These are phyloP conservation scores for Seriola quinqueradiata DNA, from an alignment of 2,113 vertebrate species.

Conservation along the genomic window DNA sequence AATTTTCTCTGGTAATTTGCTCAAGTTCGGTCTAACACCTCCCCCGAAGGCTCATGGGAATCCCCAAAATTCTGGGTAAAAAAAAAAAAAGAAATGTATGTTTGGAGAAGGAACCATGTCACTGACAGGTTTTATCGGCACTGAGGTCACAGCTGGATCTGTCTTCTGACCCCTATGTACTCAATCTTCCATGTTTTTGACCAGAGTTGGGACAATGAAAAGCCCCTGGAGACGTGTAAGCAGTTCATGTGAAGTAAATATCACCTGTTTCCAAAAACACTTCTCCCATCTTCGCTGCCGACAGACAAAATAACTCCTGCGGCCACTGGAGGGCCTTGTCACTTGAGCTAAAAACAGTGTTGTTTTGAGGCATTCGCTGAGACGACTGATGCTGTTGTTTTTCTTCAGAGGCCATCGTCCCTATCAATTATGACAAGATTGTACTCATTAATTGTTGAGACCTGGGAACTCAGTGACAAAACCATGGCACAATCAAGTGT, in stretches of 20 bases:
- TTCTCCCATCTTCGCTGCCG: background rate
- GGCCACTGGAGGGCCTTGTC: background rate
- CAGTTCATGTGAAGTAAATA: background rate
- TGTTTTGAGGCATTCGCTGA: background rate
- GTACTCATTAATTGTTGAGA: background rate
- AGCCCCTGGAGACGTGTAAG: background rate
- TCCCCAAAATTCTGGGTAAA: background rate
- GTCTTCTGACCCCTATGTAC: conserved; percentile 1
- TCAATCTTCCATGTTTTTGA: background rate
- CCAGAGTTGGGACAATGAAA: background rate
- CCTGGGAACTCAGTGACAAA: too few relatives aligned
- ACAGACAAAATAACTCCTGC: background rate
- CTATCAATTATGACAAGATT: background rate
- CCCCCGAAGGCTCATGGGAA: background rate
- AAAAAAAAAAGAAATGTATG: too few relatives aligned
- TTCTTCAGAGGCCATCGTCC: background rate
- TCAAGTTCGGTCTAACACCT: conserved; percentile 1
- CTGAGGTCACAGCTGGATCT: conserved; percentile 55
- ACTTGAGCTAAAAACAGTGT: background rate
- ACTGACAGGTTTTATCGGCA: background rate
- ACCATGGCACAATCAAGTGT: too few relatives aligned
- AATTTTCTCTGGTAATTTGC: conserved; percentile 2
- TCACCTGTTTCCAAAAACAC: background rate
- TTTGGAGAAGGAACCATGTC: background rate
- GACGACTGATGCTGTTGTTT: background rate